Conservation (phyloP, 1,140 invertebrate species). For the Chymomyza costata region DNA sequence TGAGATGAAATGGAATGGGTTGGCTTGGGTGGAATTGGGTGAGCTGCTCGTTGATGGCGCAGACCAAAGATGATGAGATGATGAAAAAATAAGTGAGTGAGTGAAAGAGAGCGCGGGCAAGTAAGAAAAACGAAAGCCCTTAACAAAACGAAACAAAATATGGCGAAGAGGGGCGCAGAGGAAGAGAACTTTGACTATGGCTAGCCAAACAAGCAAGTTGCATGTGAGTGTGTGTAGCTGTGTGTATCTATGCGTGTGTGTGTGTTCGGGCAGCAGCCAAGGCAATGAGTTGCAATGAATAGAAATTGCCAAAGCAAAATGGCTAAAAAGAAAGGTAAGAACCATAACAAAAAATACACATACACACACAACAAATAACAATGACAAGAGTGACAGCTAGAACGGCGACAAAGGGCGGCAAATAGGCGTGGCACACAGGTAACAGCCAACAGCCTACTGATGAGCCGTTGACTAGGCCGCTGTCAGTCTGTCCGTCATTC, state of each 20-base stretch:
- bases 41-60: constrained; percentile 34
- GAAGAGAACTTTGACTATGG: constrained; percentile 1
- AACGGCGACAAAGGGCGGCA: neutral
- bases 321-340: neutral
- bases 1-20: constrained; percentile 15
- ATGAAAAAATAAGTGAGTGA: no score
- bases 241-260: constrained; percentile 3
- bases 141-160: constrained; percentile 1
- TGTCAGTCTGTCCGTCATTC: no score
- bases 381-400: no score
- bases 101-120: no score
- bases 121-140: no score
- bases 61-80: no score
- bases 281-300: constrained; percentile 73
- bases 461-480: no score
- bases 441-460: no score
- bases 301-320: constrained; percentile 71
- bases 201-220: neutral
- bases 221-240: no score
- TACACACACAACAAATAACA: constrained; percentile 25
- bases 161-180: neutral
- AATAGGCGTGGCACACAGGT: neutral
- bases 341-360: neutral
- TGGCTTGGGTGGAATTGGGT: constrained; percentile 28
- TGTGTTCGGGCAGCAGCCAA: constrained; percentile 16